Base-by-base conservation (phyloP, 2,888 invertebrate genomes). In the Rhingia rostrata region DNA sequence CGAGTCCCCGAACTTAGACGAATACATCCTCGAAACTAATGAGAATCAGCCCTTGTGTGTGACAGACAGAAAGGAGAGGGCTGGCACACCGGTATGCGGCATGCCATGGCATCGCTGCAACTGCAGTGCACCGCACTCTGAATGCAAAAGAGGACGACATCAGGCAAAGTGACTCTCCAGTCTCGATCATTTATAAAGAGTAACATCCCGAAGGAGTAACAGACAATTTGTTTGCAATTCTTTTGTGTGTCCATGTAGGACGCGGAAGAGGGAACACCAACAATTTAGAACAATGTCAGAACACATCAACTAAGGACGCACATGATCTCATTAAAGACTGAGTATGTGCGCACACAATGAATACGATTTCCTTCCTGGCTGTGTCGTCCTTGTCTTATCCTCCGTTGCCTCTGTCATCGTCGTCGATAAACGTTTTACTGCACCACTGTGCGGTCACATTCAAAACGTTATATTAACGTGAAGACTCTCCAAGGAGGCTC, bases 371-470 rank as follows among this genome's bases (percentile, higher is more conserved):
- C 84, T 80, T 80, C 69, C 83, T 74, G 56, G 5, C n/a, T 12
- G 22, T n/a, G 32, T 33, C 66, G 72, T 22, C 61, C 49, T 39
- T 56, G 56, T 53, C 54, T 49, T 69, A 30, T 39, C 6, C 12
- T 47, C 12, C 53, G 14, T 14, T 60, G 35, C 33, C 39, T 45
- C 6, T 37, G 41, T n/a, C 41, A 33, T 56, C 66, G 60, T 75
- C 30, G 84, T 84, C 74, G 74, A 75, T 84, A 84, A 84, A 70
- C 84, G 84, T 84, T 84, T 84, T 84, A 80, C 80, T 84, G 80
- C 80, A 84, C 84, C 70, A 70, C 74, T 84, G 84, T 69, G 67
- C 80, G 74, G 79, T 74, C 67, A 73, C 64, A 83, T 79, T 83
- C 64, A 80, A 84, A 80, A 74, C 67, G 74, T 80, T 53, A 70